These are phyloP conservation scores for Martes flavigula DNA, from an alignment of 2,797 vertebrate species.

Conservation along the genomic window DNA sequence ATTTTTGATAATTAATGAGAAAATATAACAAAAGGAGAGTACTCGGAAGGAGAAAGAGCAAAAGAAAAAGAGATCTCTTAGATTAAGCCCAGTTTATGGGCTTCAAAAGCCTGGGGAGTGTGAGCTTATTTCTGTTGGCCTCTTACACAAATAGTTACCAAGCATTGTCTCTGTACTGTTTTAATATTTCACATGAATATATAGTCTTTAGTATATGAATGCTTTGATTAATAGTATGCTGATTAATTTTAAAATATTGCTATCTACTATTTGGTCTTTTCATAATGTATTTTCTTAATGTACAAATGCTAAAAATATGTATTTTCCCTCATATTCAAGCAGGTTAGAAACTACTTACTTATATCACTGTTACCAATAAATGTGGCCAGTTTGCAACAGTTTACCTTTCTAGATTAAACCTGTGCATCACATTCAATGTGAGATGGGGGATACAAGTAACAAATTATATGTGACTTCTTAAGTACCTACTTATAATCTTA, in stretches of 20 bases:
- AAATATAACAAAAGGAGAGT: neutral
- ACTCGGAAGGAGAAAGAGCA: neutral
- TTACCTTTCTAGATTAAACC: neutral
- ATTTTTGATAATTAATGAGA: neutral
- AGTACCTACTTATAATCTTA: neutral
- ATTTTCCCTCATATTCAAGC: neutral
- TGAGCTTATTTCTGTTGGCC: neutral
- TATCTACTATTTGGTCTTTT: neutral
- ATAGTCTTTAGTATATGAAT: neutral
- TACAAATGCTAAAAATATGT: neutral
- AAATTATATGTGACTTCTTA: conserved; percentile 40
- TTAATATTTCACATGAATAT: neutral
- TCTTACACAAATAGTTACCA: neutral
- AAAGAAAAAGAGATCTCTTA: neutral
- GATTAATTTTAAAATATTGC: neutral
- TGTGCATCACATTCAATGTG: neutral
- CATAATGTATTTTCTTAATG: neutral
- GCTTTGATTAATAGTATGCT: neutral
- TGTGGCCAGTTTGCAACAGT: neutral
- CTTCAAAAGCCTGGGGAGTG: neutral
- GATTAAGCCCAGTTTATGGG: neutral
- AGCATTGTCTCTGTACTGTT: neutral
- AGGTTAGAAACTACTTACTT: neutral
- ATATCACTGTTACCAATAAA: neutral
- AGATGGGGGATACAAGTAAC: conserved; percentile 36